These are phyloP conservation scores for Drosophila monieri DNA, from an alignment of 2,888 invertebrate species.

Conservation along the genomic window DNA sequence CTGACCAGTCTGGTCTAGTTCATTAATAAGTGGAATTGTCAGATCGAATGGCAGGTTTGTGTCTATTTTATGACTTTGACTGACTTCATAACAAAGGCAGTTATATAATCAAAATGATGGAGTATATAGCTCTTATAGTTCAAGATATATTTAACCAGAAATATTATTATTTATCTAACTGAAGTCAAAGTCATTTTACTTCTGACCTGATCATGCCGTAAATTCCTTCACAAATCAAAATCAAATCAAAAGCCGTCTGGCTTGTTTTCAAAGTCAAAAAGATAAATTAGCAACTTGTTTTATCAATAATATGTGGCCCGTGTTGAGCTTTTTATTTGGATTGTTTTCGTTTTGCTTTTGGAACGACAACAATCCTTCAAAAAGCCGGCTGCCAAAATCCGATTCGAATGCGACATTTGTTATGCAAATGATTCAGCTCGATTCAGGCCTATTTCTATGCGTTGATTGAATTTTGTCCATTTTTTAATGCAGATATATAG, in stretches of 20 bases:
- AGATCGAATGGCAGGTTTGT: constrained; percentile 21
- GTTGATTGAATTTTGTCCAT: neutral
- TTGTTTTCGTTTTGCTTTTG: constrained; percentile 26
- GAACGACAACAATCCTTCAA: constrained; percentile 41
- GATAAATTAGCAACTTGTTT: constrained; percentile 64
- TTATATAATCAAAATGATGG: constrained; percentile 24
- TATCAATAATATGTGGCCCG: constrained; percentile 20
- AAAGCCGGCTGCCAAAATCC: constrained; percentile 23
- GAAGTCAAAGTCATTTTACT: neutral
- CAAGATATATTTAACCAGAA: neutral
- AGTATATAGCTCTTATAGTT: neutral
- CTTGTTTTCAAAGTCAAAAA: constrained; percentile 50
- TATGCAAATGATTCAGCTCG: constrained; percentile 57
- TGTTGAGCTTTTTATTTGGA: neutral
- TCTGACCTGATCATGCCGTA: constrained; percentile 15
- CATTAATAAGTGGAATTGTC: constrained; percentile 52
- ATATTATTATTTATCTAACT: too few species aligned
- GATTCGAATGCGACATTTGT: constrained; percentile 47
- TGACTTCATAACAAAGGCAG: constrained; percentile 27
- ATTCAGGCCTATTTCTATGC: constrained; percentile 25
- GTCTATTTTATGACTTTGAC: constrained; percentile 39
- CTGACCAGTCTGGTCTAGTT: constrained; percentile 43
- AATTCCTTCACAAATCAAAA: constrained; percentile 32
- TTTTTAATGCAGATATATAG: neutral
- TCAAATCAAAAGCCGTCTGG: constrained; percentile 57